Base-by-base conservation (phyloP, 2,797 vertebrate genomes). In the Falco biarmicus region DNA sequence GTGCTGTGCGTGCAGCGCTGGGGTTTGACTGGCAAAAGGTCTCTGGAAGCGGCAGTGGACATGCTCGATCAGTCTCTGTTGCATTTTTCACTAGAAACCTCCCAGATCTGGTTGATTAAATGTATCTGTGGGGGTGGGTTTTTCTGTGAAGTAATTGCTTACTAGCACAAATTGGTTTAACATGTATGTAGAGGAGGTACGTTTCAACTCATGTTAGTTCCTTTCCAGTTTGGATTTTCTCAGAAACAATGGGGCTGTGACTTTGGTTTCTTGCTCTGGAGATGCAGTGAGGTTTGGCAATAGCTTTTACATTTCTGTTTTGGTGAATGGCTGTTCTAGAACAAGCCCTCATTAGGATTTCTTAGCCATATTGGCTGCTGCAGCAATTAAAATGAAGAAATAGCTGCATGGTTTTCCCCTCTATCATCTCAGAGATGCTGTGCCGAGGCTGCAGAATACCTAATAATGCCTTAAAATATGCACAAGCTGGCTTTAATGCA, bases 1-100 rank as follows among this genome's bases (percentile, higher is more conserved):
- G 41, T 15, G 4, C 63, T 37, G 31, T 15, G 11, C 3, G 3
- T 32, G 41, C 32, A 19, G 53, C 1, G 0, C 16, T 19, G 5
- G 68, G 10, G 10, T n/a, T 32, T 5, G 9, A 5, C 56, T 21
- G 78, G 51, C 13, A 15, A 11, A 37, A 34, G 63, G 53, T 13
- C 34, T 34, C 34, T 17, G 84, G 64, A 25, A 48, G 69, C 39
- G 0, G 9, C 78, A 11, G 59, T 2, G 50, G 80, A 32, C 2
- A 0, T 6, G 31, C 43, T 85, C 10, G 20, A 5, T 26, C 2
- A 21, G 11, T n/a, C 15, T 77, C 4, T 77, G 37, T 64, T 20
- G 37, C 37, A 0, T 17, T 18, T 64, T 59, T 43, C 50, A 3
- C 66, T 64, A 13, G 45, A 50, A 81, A 32, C 32, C 60, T 57